These are phyloP conservation scores for Regulus satrapa DNA, from an alignment of 2,113 vertebrate genomes.

Conservation along the genomic window DNA sequence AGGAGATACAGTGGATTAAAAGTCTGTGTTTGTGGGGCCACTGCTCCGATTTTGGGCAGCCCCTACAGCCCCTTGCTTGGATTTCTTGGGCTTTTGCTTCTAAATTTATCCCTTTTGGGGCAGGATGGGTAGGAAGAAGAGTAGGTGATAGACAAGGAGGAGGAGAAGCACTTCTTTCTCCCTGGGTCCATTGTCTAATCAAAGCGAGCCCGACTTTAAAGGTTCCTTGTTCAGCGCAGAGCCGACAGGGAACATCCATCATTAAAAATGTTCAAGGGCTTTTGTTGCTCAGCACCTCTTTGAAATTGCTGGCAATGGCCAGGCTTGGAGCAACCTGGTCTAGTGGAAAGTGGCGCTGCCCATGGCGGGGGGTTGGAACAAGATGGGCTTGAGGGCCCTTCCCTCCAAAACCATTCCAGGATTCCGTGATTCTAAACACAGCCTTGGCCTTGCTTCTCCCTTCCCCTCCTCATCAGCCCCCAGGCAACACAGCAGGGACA, in stretches of 20 bases:
- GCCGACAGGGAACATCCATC: background rate
- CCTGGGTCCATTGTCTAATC: background rate
- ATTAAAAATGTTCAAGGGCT: slow-evolving; percentile 25
- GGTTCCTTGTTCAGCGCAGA: background rate
- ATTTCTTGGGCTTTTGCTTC: background rate
- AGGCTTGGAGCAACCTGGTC: background rate
- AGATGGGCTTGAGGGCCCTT: background rate
- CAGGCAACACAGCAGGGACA: background rate
- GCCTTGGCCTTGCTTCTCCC: background rate
- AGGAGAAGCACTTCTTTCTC: background rate
- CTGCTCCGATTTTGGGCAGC: fast-evolving
- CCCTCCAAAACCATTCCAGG: background rate
- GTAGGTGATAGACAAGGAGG: background rate
- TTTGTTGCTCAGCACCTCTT: background rate
- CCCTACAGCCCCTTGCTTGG: background rate
- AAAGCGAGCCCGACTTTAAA: slow-evolving; percentile 30
- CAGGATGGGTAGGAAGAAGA: background rate
- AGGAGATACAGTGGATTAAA: fast-evolving
- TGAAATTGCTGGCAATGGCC: slow-evolving; percentile 16
- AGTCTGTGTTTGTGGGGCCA: background rate
- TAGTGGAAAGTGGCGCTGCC: background rate
- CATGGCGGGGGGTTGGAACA: background rate
- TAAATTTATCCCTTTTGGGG: slow-evolving; percentile 29
- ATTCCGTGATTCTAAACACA: no score
- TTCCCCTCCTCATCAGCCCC: background rate